Conservation (phyloP, 2,888 invertebrate species). For the Stenotaenia linearis region DNA sequence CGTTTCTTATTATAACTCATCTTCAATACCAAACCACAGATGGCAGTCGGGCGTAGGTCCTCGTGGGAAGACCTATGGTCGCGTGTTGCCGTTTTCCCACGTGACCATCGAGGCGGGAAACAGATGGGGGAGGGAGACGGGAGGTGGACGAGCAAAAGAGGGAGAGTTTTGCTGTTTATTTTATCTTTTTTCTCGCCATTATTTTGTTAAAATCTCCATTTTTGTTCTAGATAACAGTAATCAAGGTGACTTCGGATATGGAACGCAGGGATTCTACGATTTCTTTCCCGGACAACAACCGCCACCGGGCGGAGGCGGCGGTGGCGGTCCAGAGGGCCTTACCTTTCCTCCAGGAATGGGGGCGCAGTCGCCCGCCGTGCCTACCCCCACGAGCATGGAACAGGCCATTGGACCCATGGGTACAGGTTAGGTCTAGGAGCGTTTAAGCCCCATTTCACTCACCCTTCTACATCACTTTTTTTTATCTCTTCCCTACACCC, state of each 20-base stretch:
- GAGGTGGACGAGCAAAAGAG: not conserved
- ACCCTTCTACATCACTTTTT: not conserved
- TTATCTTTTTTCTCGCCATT: not conserved
- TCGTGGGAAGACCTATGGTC: not conserved
- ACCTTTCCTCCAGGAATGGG: constrained; percentile 36
- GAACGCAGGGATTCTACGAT: constrained; percentile 57
- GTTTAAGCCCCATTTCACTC: not conserved
- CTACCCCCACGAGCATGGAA: constrained; percentile 35
- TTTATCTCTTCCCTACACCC: not conserved
- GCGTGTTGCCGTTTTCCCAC: not conserved
- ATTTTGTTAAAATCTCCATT: not conserved
- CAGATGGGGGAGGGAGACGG: not conserved
- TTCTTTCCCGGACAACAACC: constrained; percentile 70
- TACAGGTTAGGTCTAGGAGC: constrained; percentile 34
- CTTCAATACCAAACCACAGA: not conserved
- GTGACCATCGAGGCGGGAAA: not conserved
- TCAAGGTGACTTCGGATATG: constrained; percentile 40
- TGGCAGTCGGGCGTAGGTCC: not conserved
- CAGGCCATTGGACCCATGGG: constrained; percentile 37
- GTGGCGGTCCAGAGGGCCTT: constrained; percentile 36
- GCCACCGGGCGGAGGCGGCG: constrained; percentile 33
- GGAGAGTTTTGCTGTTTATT: not conserved
- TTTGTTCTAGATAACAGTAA: constrained; percentile 40
- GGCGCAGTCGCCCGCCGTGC: constrained; percentile 36
- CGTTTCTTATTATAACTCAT: not conserved